These are phyloP conservation scores for Tethea ocularis DNA, from an alignment of 2,888 invertebrate genomes.

Conservation along the genomic window DNA sequence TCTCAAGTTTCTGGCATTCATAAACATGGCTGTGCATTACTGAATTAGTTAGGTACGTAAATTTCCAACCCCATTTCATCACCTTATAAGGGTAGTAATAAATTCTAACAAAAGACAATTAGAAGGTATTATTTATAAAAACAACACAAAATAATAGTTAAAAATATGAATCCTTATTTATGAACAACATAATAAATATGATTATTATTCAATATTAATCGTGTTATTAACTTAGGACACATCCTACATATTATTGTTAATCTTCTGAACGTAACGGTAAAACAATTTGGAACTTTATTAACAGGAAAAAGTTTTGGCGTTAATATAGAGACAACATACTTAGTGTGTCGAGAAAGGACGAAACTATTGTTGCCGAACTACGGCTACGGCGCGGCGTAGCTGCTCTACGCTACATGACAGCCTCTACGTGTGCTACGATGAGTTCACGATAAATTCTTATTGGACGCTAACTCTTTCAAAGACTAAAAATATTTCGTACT, in stretches of 20 bases:
- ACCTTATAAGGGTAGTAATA: no score
- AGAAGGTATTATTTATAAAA: background rate
- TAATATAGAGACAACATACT: slow-evolving; percentile 1
- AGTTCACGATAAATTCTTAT: slow-evolving; percentile 24
- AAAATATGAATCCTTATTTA: background rate
- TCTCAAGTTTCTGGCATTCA: no score
- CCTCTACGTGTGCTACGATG: slow-evolving; percentile 38
- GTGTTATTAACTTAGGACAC: background rate
- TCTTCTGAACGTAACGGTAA: background rate
- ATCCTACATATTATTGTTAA: background rate
- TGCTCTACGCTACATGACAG: slow-evolving; percentile 27
- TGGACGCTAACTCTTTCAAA: slow-evolving; percentile 11
- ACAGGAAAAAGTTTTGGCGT: slow-evolving; percentile 2
- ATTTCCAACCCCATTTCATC: no score
- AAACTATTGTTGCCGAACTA: slow-evolving; percentile 20
- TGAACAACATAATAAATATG: background rate
- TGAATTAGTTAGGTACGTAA: no score
- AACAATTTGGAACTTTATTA: slow-evolving; percentile 2
- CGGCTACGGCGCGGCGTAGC: slow-evolving; percentile 29
- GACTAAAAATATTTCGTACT: background rate
- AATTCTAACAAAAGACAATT: no score
- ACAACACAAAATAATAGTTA: background rate
- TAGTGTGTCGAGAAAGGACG: background rate
- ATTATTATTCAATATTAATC: background rate
- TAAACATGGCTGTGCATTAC: no score